Evolutionary conservation across 2,888 invertebrate species (phyloP).

Genomic region (Ectemnius cavifrons): DNA sequence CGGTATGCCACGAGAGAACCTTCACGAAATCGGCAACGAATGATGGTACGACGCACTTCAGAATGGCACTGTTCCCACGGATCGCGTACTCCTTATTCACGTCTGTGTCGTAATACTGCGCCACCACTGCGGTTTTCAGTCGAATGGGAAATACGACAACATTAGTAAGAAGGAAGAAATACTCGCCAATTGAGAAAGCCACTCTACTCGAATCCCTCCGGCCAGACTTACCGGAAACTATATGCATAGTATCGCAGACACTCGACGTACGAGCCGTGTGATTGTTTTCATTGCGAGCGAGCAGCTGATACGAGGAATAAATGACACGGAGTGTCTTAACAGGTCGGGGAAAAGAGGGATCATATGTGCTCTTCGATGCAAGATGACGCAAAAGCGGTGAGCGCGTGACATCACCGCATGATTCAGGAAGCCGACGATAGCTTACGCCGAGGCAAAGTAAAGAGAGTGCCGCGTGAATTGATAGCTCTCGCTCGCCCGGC

Average conservation of each 20-base stretch:
- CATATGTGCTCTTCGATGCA: neutral
- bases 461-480: too few species aligned
- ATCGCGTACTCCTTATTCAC: conserved; percentile 94
- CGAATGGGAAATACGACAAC: neutral
- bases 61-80: conserved; percentile 91
- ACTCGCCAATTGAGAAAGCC: neutral
- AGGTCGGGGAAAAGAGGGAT: too few species aligned
- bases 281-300: too few species aligned
- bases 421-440: conserved; percentile 29
- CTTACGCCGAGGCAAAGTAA: conserved; percentile 6
- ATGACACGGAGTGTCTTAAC: too few species aligned
- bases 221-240: too few species aligned
- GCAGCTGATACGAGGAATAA: too few species aligned
- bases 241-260: too few species aligned
- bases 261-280: too few species aligned
- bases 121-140: conserved; percentile 82
- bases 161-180: too few species aligned
- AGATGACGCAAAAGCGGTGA: neutral
- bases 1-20: conserved; percentile 92
- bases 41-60: conserved; percentile 94
- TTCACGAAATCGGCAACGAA: conserved; percentile 95
- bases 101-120: conserved; percentile 90
- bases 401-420: conserved; percentile 33
- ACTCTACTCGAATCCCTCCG: conserved; percentile 12
- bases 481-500: too few species aligned